These are phyloP conservation scores for Calliopsis andreniformis DNA, from an alignment of 1,140 invertebrate genomes.

Conservation along the genomic window DNA sequence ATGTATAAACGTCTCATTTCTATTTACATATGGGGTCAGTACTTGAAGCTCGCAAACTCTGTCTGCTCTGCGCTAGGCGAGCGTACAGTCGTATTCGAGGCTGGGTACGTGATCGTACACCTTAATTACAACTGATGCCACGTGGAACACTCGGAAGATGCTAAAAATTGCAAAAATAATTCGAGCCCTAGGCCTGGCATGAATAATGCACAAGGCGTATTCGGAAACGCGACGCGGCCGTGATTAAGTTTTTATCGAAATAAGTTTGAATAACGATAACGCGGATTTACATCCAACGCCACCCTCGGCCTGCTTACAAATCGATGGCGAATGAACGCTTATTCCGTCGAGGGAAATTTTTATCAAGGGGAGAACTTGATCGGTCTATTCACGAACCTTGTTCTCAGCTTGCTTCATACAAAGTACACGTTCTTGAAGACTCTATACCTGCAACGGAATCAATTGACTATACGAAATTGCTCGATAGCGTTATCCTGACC, in stretches of 20 bases:
- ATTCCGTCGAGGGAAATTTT: background rate
- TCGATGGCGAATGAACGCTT: background rate
- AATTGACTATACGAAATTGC: too few species aligned
- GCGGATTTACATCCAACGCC: background rate
- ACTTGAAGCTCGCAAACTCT: background rate
- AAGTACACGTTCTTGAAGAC: too few species aligned
- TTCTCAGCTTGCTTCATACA: too few species aligned
- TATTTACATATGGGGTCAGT: constrained; percentile 52
- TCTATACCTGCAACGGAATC: too few species aligned
- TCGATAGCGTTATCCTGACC: too few species aligned
- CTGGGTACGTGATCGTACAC: background rate
- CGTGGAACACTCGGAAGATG: background rate
- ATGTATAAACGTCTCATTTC: constrained; percentile 61
- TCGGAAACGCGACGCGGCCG: background rate
- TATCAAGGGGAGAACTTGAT: background rate
- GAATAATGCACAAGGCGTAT: constrained; percentile 18
- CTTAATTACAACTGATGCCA: background rate
- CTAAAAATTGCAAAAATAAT: constrained; percentile 24
- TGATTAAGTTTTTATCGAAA: constrained; percentile 38
- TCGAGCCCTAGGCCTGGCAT: background rate
- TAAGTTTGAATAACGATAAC: constrained; percentile 14
- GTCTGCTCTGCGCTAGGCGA: background rate
- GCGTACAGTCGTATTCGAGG: too few species aligned
- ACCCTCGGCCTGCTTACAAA: background rate
- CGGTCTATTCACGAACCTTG: background rate